Percentiles rank a stretch among this genome's conserved stretches.
phyloP scores from a whole-genome alignment of 2,797 vertebrate genomes.

The Halcyon chelicuti region DNA sequence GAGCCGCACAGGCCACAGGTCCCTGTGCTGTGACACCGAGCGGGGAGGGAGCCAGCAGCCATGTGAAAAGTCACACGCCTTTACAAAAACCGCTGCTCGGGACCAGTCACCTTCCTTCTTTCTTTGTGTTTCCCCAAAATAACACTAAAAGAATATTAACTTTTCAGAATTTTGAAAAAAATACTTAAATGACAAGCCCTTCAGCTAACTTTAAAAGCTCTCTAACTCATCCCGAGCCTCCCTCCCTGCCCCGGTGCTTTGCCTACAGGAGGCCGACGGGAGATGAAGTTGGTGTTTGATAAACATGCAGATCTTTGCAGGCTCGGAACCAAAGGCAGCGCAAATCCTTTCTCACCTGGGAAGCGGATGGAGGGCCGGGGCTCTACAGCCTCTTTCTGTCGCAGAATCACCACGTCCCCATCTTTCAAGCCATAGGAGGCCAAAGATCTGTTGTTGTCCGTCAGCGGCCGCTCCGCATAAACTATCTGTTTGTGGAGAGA shows the following conservation, averaged over 20 bases:
- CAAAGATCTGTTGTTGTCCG: conserved; percentile 92
- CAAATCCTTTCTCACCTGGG: conserved; percentile 69
- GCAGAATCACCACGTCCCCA: conserved; percentile 94
- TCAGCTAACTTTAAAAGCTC: not conserved
- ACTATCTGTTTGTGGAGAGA: conserved; percentile 81
- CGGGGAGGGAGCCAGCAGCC: accelerated
- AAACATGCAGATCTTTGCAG: accelerated
- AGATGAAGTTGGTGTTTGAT: not conserved
- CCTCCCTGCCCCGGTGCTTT: not conserved
- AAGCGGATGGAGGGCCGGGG: conserved; percentile 81
- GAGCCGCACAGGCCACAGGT: accelerated
- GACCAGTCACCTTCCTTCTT: not conserved
- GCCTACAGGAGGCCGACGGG: not conserved
- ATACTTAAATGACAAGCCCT: not conserved
- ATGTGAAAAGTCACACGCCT: not conserved
- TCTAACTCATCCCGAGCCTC: not conserved
- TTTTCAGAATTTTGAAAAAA: not conserved
- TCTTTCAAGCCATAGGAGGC: conserved; percentile 95
- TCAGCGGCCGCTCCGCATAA: conserved; percentile 90
- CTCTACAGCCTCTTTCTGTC: conserved; percentile 86
- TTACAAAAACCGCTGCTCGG: not conserved
- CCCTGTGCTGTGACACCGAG: not conserved
- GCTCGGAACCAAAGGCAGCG: not conserved
- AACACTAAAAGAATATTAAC: not conserved
- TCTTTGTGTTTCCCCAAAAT: not conserved